Evolutionary conservation across 1,140 invertebrate species (phyloP), one percentile per base, ranked within the genome.

Genomic region (Pogonus chalceus): DNA sequence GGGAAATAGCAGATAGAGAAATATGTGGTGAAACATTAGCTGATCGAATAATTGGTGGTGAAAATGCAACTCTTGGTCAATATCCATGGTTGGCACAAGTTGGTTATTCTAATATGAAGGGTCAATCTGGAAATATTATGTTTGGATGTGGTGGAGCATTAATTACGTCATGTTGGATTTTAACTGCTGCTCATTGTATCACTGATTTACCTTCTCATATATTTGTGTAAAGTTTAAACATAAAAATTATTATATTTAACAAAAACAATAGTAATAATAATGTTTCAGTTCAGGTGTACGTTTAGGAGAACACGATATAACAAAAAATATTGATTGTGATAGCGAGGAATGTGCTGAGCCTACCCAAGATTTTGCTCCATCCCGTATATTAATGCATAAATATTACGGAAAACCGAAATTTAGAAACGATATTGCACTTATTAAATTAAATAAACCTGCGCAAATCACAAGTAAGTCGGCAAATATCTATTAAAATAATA

Each of bases 161-260:
- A 0, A 76, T 88, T 24, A 79, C 73, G 20, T 67, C 76, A 26
- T 58, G 71, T 1, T 80, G 80, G 57, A 71, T 87, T 18, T 39
- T 87, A 1, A 87, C 84, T 35, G 74, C 85, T 2, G 82, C 80
- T 0, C 85, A 87, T 65, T 87, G 84, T 58, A 69, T 83, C 1
- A 65, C 66, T 1, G 65, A 72, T 53, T 63, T 77, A 37, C 69
- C 39, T 65, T 69, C 50, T 53, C 78, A 76, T 79, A 67, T 74
- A 73, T 70, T 52, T 49, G 35, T 49, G n/a, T 31, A 3, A 20
- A 43, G 26, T 26, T 39, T 49, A 52, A 24, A 26, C 37, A 50
- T 56, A 35, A 23, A 55, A n/a, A n/a, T n/a, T n/a, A n/a, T n/a
- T n/a, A n/a, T n/a, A n/a, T n/a, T n/a, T n/a, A 35, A 53, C 26